Conservation (phyloP, 2,113 vertebrate genomes). For the Drymodes brunneopygia region DNA sequence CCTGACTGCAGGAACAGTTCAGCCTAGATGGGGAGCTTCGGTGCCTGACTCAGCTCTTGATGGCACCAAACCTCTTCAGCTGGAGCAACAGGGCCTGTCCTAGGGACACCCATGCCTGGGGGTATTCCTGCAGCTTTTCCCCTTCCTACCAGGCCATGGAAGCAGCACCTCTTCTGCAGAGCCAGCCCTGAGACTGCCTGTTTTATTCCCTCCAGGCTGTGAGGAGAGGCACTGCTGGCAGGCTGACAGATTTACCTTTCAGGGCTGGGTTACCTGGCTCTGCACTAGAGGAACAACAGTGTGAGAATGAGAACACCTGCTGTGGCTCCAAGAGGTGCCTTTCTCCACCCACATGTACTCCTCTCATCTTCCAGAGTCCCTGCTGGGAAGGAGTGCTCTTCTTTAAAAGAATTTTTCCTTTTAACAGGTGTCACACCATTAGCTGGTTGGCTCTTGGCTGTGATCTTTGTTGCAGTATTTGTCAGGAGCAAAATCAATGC, state of each 20-base stretch:
- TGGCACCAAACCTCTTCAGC: background rate
- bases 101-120: rapidly evolving
- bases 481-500: background rate
- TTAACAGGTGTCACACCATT: background rate
- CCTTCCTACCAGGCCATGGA: background rate
- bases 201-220: rapidly evolving
- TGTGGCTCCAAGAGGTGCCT: background rate
- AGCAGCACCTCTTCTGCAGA: background rate
- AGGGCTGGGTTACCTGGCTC: background rate
- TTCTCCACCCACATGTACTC: rapidly evolving
- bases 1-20: background rate
- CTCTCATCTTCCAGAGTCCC: background rate
- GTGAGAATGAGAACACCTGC: rapidly evolving
- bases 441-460: background rate
- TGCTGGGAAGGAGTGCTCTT: background rate
- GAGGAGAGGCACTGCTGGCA: background rate
- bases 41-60: background rate
- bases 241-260: background rate
- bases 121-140: background rate
- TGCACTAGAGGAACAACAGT: background rate
- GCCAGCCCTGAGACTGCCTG: background rate
- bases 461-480: background rate
- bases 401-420: background rate
- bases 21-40: background rate
- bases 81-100: background rate